These are phyloP conservation scores for Trachythela sp. DNA, from an alignment of 64 coral and sea anemone genomes.

Conservation along the genomic window DNA sequence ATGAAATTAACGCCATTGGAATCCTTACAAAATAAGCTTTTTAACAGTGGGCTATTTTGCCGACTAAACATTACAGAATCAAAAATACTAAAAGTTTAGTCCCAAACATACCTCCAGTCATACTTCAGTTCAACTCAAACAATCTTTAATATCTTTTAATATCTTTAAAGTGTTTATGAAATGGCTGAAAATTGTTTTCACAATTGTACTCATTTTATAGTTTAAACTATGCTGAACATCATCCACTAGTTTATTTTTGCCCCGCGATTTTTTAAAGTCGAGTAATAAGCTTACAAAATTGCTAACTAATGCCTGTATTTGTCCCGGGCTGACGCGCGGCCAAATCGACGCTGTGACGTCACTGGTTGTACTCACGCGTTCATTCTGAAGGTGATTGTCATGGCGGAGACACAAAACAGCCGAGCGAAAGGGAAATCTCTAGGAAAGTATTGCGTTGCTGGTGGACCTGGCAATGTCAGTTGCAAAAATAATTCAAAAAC, in stretches of 20 bases:
- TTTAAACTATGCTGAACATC: conserved; percentile 5
- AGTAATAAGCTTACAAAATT: neutral
- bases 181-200: too few species aligned
- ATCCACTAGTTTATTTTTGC: neutral
- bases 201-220: neutral
- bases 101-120: too few species aligned
- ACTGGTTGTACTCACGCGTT: neutral
- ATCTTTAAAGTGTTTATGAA: too few species aligned
- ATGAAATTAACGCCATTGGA: too few species aligned
- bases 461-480: neutral
- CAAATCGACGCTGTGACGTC: neutral
- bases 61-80: too few species aligned
- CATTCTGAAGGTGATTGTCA: neutral
- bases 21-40: too few species aligned
- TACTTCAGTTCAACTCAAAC: too few species aligned
- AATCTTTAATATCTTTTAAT: too few species aligned
- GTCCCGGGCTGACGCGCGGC: neutral
- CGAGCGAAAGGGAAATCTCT: neutral
- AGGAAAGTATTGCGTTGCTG: neutral
- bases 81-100: too few species aligned
- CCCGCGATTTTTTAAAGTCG: neutral
- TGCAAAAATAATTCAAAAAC: conserved; percentile 5
- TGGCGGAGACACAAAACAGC: neutral
- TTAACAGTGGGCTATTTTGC: too few species aligned
- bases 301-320: neutral